Conservation (phyloP, 2,113 vertebrate species). For the Garra rufa region DNA sequence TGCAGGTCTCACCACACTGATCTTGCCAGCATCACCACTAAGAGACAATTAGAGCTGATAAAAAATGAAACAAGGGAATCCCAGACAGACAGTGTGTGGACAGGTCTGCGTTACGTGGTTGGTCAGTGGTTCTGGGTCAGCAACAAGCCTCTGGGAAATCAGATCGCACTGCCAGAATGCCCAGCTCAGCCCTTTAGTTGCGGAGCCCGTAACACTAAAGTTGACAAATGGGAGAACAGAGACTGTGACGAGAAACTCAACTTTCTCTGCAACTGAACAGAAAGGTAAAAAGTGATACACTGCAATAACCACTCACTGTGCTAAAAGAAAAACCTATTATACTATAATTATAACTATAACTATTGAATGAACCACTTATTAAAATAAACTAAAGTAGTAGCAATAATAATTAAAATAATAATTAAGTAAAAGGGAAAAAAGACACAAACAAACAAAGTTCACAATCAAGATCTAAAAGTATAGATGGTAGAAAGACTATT, state of each 20-base stretch:
- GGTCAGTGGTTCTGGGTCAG: conserved; percentile 53
- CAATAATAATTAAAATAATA: no score
- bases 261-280: conserved; percentile 58
- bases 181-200: conserved; percentile 49
- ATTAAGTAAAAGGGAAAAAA: no score
- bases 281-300: no score
- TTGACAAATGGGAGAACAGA: conserved; percentile 17
- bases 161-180: conserved; percentile 38
- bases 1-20: conserved; percentile 40
- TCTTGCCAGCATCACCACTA: conserved; percentile 5
- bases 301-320: no score
- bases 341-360: no score
- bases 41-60: not conserved
- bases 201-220: conserved; percentile 52
- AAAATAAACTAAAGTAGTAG: no score
- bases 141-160: not conserved
- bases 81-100: conserved; percentile 44
- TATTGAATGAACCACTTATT: no score
- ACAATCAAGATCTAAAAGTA: no score
- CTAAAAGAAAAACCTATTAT: no score
- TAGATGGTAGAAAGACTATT: no score
- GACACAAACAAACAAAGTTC: no score
- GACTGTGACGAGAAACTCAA: conserved; percentile 62
- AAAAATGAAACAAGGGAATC: not conserved
- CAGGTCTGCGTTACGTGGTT: conserved; percentile 41